Conservation (phyloP, 2,797 vertebrate species). For the Somateria mollissima region DNA sequence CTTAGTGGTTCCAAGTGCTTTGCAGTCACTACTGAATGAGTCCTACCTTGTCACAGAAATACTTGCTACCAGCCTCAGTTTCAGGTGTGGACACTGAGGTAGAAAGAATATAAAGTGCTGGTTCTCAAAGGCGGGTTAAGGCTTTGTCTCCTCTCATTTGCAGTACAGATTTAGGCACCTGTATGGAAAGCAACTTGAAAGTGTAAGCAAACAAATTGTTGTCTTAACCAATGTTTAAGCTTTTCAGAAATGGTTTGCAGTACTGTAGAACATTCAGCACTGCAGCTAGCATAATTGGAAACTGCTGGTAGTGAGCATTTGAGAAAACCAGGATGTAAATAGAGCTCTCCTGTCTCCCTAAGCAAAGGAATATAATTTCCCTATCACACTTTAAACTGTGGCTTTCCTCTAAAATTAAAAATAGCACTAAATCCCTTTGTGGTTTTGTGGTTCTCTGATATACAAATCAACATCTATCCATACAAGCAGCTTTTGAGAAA, state of each 20-base stretch:
- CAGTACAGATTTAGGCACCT: neutral
- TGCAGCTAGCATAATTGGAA: neutral
- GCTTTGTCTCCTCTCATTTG: neutral
- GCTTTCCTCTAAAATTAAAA: constrained; percentile 54
- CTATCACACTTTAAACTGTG: constrained; percentile 49
- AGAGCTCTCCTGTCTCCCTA: constrained; percentile 26
- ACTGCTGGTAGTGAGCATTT: constrained; percentile 11
- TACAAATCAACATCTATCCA: constrained; percentile 16
- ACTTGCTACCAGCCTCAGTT: neutral
- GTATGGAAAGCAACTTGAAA: neutral
- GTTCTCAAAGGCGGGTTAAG: neutral
- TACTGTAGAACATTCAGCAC: neutral
- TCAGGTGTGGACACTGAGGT: neutral
- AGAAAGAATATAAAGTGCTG: neutral
- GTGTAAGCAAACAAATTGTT: neutral
- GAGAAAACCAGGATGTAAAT: constrained; percentile 2
- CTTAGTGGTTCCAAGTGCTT: neutral
- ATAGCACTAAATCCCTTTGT: constrained; percentile 45
- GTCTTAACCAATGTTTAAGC: neutral
- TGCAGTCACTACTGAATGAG: neutral
- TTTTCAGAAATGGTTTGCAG: constrained; percentile 10
- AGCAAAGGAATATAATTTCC: constrained; percentile 43
- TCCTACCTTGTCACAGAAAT: neutral
- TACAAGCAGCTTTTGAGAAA: constrained; percentile 46
- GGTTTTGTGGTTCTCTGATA: constrained; percentile 47